These are phyloP conservation scores for Batillaria attramentaria DNA, from an alignment of 1,140 invertebrate genomes.

Conservation along the genomic window DNA sequence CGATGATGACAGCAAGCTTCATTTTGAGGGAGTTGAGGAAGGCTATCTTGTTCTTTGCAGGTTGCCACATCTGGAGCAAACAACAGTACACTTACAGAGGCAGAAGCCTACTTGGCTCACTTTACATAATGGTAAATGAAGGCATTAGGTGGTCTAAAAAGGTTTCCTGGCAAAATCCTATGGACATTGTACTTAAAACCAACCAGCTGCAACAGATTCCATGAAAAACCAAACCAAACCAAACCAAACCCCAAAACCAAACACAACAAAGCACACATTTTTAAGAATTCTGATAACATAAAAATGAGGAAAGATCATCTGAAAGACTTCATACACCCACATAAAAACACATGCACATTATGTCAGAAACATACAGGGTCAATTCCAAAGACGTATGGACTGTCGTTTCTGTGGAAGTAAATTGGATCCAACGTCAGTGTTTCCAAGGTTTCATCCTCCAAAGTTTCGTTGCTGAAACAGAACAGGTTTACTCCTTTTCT, in stretches of 20 bases:
- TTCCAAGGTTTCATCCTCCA: not conserved
- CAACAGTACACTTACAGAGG: too few species aligned
- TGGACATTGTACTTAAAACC: not conserved
- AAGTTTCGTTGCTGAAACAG: not conserved
- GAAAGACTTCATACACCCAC: not conserved
- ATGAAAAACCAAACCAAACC: too few species aligned
- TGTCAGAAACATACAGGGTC: slow-evolving; percentile 77
- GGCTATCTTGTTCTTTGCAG: slow-evolving; percentile 94
- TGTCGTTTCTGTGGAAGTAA: slow-evolving; percentile 46
- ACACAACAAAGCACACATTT: too few species aligned
- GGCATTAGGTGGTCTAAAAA: too few species aligned
- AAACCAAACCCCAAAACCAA: too few species aligned
- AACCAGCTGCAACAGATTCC: not conserved
- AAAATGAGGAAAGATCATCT: not conserved
- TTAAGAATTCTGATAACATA: too few species aligned
- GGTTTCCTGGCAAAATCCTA: too few species aligned
- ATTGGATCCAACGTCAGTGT: slow-evolving; percentile 48
- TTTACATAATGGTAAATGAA: too few species aligned
- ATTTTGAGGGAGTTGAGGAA: slow-evolving; percentile 99
- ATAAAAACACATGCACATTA: slow-evolving; percentile 14
- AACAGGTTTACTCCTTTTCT: too few species aligned
- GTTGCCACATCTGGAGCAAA: slow-evolving; percentile 84
- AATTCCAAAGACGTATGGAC: slow-evolving; percentile 88
- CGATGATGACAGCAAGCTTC: slow-evolving; percentile 98
- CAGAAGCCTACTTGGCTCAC: too few species aligned